Evolutionary conservation across 2,113 vertebrate species (phyloP).

Genomic region (Channa maculata): DNA sequence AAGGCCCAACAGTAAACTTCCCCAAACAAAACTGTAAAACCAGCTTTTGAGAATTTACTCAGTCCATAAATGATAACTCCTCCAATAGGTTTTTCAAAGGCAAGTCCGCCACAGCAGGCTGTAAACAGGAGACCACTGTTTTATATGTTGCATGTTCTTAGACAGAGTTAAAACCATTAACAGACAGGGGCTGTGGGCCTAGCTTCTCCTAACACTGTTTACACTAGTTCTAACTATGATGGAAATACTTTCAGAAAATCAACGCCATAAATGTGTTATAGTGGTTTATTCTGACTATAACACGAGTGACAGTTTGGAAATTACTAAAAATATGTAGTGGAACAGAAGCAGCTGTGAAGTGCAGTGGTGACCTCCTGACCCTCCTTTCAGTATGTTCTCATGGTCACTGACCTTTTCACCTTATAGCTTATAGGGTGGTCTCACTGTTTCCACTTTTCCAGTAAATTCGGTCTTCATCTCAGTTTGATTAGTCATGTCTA

Average conservation of each 20-base stretch:
- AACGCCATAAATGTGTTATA: background rate
- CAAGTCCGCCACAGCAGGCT: conserved; percentile 39
- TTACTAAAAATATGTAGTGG: conserved; percentile 14
- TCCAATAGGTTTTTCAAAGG: conserved; percentile 62
- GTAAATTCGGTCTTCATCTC: background rate
- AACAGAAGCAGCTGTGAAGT: conserved; percentile 19
- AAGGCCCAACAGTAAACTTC: conserved; percentile 24
- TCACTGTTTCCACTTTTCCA: conserved; percentile 9
- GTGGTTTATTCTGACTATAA: background rate
- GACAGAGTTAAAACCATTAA: conserved; percentile 46
- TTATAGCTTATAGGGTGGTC: conserved; percentile 46
- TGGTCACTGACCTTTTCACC: conserved; percentile 50
- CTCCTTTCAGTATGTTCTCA: conserved; percentile 26
- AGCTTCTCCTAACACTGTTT: background rate
- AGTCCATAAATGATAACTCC: conserved; percentile 68
- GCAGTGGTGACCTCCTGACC: background rate
- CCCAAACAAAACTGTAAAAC: conserved; percentile 22
- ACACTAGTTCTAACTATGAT: too few species aligned
- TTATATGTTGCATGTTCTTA: conserved; percentile 51
- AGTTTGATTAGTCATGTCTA: background rate
- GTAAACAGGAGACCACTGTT: conserved; percentile 44
- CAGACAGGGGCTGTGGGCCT: conserved; percentile 10
- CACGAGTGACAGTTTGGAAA: background rate
- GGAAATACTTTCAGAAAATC: conserved; percentile 8
- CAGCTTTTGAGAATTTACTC: conserved; percentile 52